A percentile compares a stretch with the other conserved stretches of the same genome.
These are phyloP conservation scores for Brachionus rotundiformis DNA, from an alignment of 1,140 invertebrate genomes.

Conservation along the genomic window DNA sequence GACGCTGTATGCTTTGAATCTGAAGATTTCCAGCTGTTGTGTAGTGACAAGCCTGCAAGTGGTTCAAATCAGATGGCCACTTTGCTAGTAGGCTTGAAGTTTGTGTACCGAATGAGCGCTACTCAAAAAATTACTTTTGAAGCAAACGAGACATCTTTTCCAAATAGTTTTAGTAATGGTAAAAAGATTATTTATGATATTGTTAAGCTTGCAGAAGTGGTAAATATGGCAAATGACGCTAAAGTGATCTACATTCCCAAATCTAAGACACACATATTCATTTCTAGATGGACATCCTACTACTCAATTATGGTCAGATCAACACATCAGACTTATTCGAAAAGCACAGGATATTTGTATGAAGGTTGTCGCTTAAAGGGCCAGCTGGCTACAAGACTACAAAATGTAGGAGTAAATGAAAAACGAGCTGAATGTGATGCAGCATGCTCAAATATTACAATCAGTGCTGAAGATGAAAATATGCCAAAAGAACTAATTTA, in stretches of 20 bases:
- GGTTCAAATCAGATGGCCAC: not conserved
- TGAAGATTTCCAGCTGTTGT: not conserved
- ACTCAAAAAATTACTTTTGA: not conserved
- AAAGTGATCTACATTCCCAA: not conserved
- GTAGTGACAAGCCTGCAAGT: not conserved
- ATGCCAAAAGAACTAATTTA: not conserved
- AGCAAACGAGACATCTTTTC: not conserved
- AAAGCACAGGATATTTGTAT: not conserved
- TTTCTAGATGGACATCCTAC: not conserved
- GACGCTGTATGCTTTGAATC: conserved; percentile 2
- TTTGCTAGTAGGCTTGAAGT: not conserved
- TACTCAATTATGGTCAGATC: not conserved
- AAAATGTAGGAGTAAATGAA: no score
- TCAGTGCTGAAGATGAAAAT: not conserved
- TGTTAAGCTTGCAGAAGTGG: not conserved
- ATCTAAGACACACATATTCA: not conserved
- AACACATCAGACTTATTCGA: conserved; percentile 16
- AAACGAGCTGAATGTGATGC: not conserved
- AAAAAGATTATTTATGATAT: not conserved
- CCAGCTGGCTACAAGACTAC: no score
- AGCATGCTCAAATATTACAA: not conserved
- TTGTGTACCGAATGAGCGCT: not conserved
- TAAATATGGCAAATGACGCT: not conserved
- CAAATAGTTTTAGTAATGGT: not conserved
- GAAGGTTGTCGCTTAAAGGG: not conserved